Conservation (phyloP, 2,113 vertebrate genomes). For the Ptychochromis oligacanthus region DNA sequence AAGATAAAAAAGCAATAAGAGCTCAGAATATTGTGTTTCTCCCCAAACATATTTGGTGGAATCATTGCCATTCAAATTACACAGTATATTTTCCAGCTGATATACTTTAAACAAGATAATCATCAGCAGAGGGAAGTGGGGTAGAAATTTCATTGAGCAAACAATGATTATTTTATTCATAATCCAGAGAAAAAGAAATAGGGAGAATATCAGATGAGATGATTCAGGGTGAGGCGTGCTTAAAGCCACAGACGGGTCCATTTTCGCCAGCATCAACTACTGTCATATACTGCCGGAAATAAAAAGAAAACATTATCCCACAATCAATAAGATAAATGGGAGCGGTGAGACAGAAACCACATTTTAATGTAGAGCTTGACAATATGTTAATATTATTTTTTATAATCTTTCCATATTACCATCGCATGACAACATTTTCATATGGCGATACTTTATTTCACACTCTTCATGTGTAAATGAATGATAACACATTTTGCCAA, state of each 20-base stretch:
- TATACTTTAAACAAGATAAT: slow-evolving; percentile 81
- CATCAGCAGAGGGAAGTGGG: slow-evolving; percentile 73
- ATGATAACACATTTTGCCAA: slow-evolving; percentile 36
- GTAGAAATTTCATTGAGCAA: slow-evolving; percentile 78
- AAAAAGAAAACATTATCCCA: slow-evolving; percentile 24
- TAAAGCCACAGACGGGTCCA: slow-evolving; percentile 15
- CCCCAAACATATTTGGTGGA: slow-evolving; percentile 64
- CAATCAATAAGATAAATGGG: slow-evolving; percentile 37
- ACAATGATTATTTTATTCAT: slow-evolving; percentile 79
- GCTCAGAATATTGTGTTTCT: slow-evolving; percentile 61
- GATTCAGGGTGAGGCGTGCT: slow-evolving; percentile 35
- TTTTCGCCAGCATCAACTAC: slow-evolving; percentile 14
- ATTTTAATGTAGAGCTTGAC: slow-evolving; percentile 18
- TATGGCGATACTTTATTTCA: slow-evolving; percentile 29
- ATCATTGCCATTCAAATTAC: slow-evolving; percentile 78
- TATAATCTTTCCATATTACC: slow-evolving; percentile 19
- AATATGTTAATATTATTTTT: slow-evolving; percentile 19
- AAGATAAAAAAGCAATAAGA: slow-evolving; percentile 73
- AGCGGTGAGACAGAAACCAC: slow-evolving; percentile 16
- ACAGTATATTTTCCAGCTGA: slow-evolving; percentile 80
- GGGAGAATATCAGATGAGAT: slow-evolving; percentile 65
- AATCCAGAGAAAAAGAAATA: slow-evolving; percentile 58
- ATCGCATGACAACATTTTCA: slow-evolving; percentile 20
- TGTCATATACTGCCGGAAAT: slow-evolving; percentile 18
- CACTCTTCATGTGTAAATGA: slow-evolving; percentile 45